phyloP scores from a whole-genome alignment of 2,888 invertebrate species.

The Pterostichus niger region DNA sequence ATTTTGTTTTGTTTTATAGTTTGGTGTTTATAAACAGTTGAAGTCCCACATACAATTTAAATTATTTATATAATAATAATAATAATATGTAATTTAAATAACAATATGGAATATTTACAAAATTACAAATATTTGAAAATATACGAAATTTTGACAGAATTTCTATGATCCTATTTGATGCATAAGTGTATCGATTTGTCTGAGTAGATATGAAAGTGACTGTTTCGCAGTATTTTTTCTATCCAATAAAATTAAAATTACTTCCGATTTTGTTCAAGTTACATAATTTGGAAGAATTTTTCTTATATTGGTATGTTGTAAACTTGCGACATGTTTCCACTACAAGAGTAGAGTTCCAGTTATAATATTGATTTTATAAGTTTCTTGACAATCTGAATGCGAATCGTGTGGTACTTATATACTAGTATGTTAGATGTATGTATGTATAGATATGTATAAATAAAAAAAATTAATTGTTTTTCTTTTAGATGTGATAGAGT shows the following conservation, averaged over 20 bases:
- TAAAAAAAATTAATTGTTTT: conserved; percentile 24
- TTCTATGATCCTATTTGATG: conserved; percentile 36
- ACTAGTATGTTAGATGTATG: conserved; percentile 39
- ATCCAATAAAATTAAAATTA: conserved; percentile 9
- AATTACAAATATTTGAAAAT: not conserved
- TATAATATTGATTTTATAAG: conserved; percentile 61
- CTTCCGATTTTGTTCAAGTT: not conserved
- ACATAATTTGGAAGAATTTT: conserved; percentile 15
- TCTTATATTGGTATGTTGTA: conserved; percentile 32
- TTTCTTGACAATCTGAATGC: conserved; percentile 54
- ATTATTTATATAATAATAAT: no score
- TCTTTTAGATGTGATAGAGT: conserved; percentile 55
- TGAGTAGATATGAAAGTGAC: not conserved
- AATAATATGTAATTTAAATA: no score
- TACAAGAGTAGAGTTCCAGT: conserved; percentile 41
- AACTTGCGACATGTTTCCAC: conserved; percentile 44
- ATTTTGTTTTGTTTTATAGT: no score
- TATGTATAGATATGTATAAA: conserved; percentile 42
- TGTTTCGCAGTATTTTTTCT: not conserved
- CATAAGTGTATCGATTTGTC: conserved; percentile 34
- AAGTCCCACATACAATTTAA: no score
- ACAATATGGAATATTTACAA: not conserved
- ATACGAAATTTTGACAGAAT: conserved; percentile 12
- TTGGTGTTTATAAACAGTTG: no score
- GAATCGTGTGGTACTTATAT: conserved; percentile 29